Evolutionary conservation across 2,888 invertebrate genomes (phyloP).

Genomic region (Cinara cedri): DNA sequence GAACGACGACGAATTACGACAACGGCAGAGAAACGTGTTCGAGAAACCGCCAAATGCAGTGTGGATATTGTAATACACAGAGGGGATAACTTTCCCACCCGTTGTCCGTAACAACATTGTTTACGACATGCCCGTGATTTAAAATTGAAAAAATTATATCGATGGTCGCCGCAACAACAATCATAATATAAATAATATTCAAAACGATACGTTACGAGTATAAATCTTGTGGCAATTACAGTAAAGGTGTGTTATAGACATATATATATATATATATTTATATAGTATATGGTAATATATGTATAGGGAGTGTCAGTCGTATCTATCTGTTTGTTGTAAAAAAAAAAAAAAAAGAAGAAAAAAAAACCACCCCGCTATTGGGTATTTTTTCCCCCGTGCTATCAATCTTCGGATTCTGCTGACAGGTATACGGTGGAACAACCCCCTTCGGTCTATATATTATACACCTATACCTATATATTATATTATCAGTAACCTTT

Average conservation of each 20-base stretch:
- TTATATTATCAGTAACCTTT: constrained; percentile 38
- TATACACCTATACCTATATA: too few species aligned
- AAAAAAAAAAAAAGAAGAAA: constrained; percentile 10
- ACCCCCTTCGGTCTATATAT: neutral
- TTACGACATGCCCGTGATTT: constrained; percentile 19
- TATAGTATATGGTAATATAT: too few species aligned
- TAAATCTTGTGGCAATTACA: constrained; percentile 44
- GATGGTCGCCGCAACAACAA: too few species aligned
- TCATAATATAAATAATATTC: neutral
- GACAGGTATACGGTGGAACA: constrained; percentile 35
- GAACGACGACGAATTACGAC: too few species aligned
- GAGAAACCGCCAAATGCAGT: too few species aligned
- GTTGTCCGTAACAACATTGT: constrained; percentile 33
- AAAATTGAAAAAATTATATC: constrained; percentile 44
- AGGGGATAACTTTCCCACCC: too few species aligned
- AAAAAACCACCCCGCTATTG: neutral
- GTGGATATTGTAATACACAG: too few species aligned
- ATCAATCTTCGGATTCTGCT: constrained; percentile 52
- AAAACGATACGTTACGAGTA: constrained; percentile 25
- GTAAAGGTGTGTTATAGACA: neutral
- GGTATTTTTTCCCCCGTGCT: constrained; percentile 14
- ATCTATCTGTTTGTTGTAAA: constrained; percentile 10
- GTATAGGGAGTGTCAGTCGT: constrained; percentile 7
- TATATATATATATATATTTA: neutral
- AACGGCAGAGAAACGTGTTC: too few species aligned